Conservation (phyloP, 2,888 invertebrate genomes). For the Chrysodeixis includens region DNA sequence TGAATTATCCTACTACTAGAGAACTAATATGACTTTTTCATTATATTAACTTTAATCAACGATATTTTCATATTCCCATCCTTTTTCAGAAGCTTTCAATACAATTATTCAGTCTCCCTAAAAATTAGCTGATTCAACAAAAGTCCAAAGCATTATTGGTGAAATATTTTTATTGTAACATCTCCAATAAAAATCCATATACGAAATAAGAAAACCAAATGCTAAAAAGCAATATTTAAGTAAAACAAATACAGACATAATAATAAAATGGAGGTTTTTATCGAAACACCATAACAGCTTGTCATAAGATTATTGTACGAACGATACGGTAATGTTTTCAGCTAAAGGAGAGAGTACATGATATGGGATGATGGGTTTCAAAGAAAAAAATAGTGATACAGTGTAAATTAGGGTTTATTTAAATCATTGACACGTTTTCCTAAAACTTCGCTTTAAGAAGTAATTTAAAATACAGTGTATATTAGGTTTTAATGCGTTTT, state of each 20-base stretch:
- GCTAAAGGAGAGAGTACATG: background rate
- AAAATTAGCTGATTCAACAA: background rate
- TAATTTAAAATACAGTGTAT: no score
- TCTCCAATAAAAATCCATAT: background rate
- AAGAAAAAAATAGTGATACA: no score
- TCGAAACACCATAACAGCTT: slow-evolving; percentile 4
- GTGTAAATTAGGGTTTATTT: no score
- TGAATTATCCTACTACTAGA: no score
- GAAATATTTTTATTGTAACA: background rate
- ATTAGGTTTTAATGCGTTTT: no score
- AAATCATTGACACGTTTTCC: no score
- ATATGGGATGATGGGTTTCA: background rate
- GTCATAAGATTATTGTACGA: background rate
- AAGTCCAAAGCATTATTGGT: background rate
- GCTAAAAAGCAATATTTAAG: slow-evolving; percentile 4
- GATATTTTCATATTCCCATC: background rate
- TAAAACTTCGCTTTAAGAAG: no score
- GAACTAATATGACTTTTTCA: no score
- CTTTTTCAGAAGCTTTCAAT: background rate
- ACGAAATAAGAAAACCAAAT: background rate
- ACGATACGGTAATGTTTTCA: background rate
- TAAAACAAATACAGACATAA: slow-evolving; percentile 4
- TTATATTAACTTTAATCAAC: background rate
- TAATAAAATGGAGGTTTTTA: slow-evolving; percentile 3
- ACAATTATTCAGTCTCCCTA: background rate